These are phyloP conservation scores for Cyanistes caeruleus DNA, from an alignment of 2,113 vertebrate genomes.

Conservation along the genomic window DNA sequence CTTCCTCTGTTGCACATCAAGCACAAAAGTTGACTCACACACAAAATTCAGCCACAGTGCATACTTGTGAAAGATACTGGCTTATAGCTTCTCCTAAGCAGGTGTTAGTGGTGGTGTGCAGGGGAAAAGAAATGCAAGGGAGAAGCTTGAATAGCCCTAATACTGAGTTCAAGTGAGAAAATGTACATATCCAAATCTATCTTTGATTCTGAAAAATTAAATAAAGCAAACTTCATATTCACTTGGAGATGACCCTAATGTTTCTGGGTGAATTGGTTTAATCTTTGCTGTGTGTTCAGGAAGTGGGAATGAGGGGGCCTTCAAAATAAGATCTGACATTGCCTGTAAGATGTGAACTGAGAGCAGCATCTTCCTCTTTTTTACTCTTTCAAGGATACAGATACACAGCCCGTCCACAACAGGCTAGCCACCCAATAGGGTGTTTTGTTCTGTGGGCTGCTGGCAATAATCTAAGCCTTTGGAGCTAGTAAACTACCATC, in stretches of 20 bases:
- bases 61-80: background rate
- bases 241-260: background rate
- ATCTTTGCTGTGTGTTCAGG: background rate
- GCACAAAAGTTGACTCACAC: background rate
- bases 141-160: background rate
- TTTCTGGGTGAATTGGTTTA: background rate
- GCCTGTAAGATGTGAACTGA: background rate
- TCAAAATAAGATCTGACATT: background rate
- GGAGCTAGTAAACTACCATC: background rate
- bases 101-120: background rate
- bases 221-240: background rate
- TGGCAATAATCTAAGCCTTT: background rate
- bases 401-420: background rate
- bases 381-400: background rate
- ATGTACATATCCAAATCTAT: background rate
- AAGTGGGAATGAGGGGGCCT: background rate
- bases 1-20: background rate
- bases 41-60: background rate
- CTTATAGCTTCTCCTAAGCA: background rate
- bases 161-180: background rate
- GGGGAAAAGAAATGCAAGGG: background rate
- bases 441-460: background rate
- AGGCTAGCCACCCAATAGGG: background rate
- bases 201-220: background rate
- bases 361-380: background rate